These are phyloP conservation scores for Toxotes lorentzi DNA, from an alignment of 2,797 vertebrate species.

Conservation along the genomic window DNA sequence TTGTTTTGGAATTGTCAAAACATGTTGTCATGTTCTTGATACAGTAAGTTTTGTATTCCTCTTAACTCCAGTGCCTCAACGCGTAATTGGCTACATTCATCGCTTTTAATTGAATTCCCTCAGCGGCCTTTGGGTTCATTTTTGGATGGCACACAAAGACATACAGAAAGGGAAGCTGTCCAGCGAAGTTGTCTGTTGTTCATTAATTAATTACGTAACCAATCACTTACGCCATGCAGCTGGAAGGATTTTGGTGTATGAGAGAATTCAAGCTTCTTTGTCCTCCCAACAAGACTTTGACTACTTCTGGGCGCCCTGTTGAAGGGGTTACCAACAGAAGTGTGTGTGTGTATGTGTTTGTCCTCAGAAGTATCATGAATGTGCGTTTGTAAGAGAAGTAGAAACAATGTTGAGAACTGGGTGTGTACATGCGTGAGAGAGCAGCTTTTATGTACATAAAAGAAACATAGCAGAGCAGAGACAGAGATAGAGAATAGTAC, in stretches of 20 bases:
- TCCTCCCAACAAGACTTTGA: constrained; percentile 6
- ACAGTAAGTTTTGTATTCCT: neutral
- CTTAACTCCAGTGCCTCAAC: neutral
- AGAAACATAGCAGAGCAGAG: constrained; percentile 19
- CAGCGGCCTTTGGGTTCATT: constrained; percentile 37
- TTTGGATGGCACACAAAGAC: constrained; percentile 60
- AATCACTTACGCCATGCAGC: constrained; percentile 38
- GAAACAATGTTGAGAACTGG: constrained; percentile 12
- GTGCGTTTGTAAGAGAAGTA: neutral
- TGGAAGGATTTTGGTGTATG: constrained; percentile 8
- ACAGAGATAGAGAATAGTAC: constrained; percentile 24
- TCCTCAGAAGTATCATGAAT: neutral
- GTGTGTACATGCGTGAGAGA: constrained; percentile 45
- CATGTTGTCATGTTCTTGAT: neutral
- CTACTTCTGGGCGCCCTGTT: neutral
- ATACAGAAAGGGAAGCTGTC: constrained; percentile 19
- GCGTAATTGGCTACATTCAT: constrained; percentile 36
- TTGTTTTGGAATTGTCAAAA: constrained; percentile 10
- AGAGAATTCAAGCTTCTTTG: neutral
- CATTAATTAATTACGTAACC: constrained; percentile 62
- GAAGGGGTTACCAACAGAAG: neutral
- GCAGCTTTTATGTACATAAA: constrained; percentile 48
- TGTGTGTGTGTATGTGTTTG: constrained; percentile 3
- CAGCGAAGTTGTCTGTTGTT: constrained; percentile 31
- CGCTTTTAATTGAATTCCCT: constrained; percentile 38